Base-by-base conservation (phyloP, 2,113 vertebrate species). In the Dunckerocampus dactyliophorus region DNA sequence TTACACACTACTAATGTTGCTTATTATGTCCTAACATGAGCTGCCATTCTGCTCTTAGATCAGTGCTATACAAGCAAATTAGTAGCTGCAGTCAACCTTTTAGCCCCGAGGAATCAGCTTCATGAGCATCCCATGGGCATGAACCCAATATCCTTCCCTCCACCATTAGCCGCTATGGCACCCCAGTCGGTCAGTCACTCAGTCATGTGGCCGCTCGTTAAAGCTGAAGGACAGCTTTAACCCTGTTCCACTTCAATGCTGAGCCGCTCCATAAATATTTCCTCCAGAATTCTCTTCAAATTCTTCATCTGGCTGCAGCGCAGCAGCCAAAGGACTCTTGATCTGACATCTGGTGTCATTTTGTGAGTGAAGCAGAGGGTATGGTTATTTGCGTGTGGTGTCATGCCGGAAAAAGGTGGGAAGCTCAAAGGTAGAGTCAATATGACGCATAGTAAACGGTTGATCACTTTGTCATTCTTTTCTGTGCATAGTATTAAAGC, bases 291-390 rank as follows among this genome's bases (percentile, higher is more conserved):
- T 89, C 86, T 89, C 39, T 14, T 12, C 48, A 39, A 79, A 83
- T 79, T 92, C 83, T 82, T 87, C 74, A 74, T 83, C 80, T 75
- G 68, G 74, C 79, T 71, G 66, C 69, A 76, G 75, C 12, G 37
- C 57, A 4, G 61, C 62, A 77, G 71, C 71, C 77, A 71, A 34
- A 65, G 50, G 59, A 50, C 62, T 74, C 83, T 88, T 84, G 83
- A 88, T 69, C 87, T 86, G 84, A 89, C 80, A 88, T 89, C 76
- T 82, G 89, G 77, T 75, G 63, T 79, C 87, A 89, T 88, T 88
- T 90, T 87, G 47, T 67, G 74, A 77, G 77, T 79, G 80, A 85
- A 79, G 56, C 52, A 53, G 62, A 60, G 77, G 79, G 67, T 67
- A 81, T n/a, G n/a, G 2, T 28, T 28, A 5, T 28, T 28, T 28